Evolutionary conservation across 2,888 invertebrate genomes (phyloP).

Genomic region (Ischnus inquisitorius): DNA sequence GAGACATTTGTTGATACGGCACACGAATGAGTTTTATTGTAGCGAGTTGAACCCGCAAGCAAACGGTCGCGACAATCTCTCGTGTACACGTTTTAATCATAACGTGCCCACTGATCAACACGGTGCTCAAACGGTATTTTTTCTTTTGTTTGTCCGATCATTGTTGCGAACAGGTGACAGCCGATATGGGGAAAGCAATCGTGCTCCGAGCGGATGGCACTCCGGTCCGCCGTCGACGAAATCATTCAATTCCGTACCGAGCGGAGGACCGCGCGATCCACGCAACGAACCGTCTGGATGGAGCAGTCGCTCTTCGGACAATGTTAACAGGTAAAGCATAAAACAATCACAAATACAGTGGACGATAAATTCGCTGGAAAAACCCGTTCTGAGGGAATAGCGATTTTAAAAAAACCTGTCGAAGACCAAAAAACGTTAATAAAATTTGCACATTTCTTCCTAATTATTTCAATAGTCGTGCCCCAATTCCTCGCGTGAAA

Average conservation of each 20-base stretch:
- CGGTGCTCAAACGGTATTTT: constrained; percentile 32
- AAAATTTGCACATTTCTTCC: too few species aligned
- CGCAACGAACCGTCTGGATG: constrained; percentile 82
- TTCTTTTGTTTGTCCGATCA: constrained; percentile 39
- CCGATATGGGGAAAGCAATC: constrained; percentile 83
- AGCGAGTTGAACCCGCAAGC: constrained; percentile 77
- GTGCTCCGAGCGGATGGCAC: constrained; percentile 83
- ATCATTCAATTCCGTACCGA: constrained; percentile 83
- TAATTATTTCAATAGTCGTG: too few species aligned
- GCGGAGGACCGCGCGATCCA: constrained; percentile 81
- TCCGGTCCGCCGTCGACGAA: constrained; percentile 82
- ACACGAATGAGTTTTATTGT: constrained; percentile 78
- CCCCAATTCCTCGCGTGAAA: neutral
- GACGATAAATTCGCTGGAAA: neutral
- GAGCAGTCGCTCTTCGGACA: constrained; percentile 83
- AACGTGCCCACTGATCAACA: neutral
- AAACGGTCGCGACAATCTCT: constrained; percentile 42
- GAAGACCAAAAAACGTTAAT: too few species aligned
- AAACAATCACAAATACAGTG: neutral
- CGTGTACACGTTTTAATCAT: constrained; percentile 10
- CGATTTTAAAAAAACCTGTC: too few species aligned
- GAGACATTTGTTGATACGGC: constrained; percentile 69
- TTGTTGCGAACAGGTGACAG: constrained; percentile 79
- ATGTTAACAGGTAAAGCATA: constrained; percentile 80
- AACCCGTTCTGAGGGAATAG: neutral